These are phyloP conservation scores for Scaptodrosophila lebanonensis DNA, from an alignment of 1,140 invertebrate genomes.

Conservation along the genomic window DNA sequence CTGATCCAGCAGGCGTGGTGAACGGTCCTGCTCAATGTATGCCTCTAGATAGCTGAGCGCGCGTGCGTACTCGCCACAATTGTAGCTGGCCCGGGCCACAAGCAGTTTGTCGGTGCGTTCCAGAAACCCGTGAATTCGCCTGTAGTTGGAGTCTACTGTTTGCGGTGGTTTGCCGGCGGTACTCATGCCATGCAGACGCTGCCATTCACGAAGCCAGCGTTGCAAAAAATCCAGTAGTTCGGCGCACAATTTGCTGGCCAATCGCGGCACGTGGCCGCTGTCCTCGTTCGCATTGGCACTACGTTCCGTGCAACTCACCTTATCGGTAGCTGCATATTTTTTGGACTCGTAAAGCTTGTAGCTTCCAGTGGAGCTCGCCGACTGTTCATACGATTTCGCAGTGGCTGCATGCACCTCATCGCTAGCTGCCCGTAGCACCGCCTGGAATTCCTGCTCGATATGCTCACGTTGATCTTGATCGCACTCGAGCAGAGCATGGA, in stretches of 20 bases:
- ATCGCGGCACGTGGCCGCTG: conserved; percentile 24
- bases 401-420: conserved; percentile 19
- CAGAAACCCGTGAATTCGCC: conserved; percentile 78
- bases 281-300: conserved; percentile 26
- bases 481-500: conserved; percentile 81
- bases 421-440: conserved; percentile 47
- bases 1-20: conserved; percentile 80
- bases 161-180: conserved; percentile 43
- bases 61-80: conserved; percentile 84
- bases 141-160: conserved; percentile 60
- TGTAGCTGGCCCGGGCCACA: conserved; percentile 84
- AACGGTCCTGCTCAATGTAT: conserved; percentile 80
- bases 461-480: conserved; percentile 52
- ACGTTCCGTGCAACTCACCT: neutral
- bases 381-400: neutral
- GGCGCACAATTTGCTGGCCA: conserved; percentile 82
- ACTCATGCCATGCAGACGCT: conserved; percentile 58
- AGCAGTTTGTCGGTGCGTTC: conserved; percentile 82
- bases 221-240: conserved; percentile 85
- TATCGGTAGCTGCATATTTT: conserved; percentile 39
- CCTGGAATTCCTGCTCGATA: conserved; percentile 79
- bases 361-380: conserved; percentile 6
- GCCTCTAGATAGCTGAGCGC: conserved; percentile 86
- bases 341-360: conserved; percentile 45
- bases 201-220: conserved; percentile 84